phyloP scores from a whole-genome alignment of 2,113 vertebrate species.

The Haemorhous mexicanus region DNA sequence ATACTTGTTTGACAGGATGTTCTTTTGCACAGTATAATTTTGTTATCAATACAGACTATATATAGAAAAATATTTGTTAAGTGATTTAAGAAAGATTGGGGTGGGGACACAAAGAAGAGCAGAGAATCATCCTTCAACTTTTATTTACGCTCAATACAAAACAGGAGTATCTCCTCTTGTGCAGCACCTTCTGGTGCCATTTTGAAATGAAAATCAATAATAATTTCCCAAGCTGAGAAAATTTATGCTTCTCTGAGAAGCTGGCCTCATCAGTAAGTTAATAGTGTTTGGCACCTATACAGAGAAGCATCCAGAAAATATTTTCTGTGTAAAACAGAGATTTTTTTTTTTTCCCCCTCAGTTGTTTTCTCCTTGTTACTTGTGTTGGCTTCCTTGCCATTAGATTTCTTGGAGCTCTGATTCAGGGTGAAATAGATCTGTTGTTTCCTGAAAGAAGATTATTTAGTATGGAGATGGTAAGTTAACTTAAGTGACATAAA shows the following conservation, averaged over 20 bases:
- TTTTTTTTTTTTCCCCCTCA: fast-evolving
- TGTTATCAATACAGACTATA: background rate
- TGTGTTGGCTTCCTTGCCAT: background rate
- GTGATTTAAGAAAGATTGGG: background rate
- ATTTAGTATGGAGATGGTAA: background rate
- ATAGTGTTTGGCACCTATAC: background rate
- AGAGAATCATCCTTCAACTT: background rate
- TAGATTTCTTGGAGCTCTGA: background rate
- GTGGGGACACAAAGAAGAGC: background rate
- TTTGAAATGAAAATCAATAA: background rate
- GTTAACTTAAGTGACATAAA: background rate
- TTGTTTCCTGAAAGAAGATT: background rate
- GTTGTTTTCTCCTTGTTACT: background rate
- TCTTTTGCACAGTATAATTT: background rate
- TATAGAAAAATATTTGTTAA: background rate
- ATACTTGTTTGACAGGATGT: background rate
- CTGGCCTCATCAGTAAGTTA: background rate
- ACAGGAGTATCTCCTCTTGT: background rate
- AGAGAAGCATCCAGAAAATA: background rate
- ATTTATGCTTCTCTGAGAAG: background rate
- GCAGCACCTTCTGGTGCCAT: background rate
- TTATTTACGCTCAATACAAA: background rate
- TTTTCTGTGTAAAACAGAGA: background rate
- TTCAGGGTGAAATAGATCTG: fast-evolving
- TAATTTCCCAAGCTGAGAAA: background rate